A percentile compares a stretch with the other conserved stretches of the same genome.
Conservation (phyloP, 2,797 vertebrate species). For the Poliocrania exsul region DNA sequence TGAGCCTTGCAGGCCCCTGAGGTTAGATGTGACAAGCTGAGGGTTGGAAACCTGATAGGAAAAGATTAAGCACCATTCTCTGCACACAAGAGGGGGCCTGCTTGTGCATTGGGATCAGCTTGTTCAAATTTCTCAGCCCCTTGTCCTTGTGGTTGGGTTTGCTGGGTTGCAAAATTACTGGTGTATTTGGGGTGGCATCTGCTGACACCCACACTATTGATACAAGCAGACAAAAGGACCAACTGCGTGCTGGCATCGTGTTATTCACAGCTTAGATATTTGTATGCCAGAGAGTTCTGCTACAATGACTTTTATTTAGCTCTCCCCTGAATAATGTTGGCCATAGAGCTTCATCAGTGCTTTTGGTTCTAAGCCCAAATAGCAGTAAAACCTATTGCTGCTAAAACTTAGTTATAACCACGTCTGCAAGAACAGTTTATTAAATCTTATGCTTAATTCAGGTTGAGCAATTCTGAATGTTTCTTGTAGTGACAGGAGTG, state of each 20-base stretch:
- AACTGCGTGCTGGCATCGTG: neutral
- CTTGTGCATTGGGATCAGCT: neutral
- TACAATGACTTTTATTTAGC: neutral
- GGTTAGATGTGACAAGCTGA: neutral
- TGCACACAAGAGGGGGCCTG: neutral
- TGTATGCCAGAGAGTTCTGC: neutral
- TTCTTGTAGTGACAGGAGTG: neutral
- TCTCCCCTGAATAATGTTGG: neutral
- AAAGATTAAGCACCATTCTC: neutral
- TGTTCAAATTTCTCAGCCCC: neutral
- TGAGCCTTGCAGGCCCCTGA: neutral
- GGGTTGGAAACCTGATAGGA: neutral
- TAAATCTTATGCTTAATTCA: neutral
- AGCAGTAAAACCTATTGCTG: neutral
- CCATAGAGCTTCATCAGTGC: neutral
- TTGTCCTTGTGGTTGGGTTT: neutral
- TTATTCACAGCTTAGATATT: neutral
- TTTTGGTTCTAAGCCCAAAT: neutral
- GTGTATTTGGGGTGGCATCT: neutral
- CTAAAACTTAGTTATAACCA: slow-evolving; percentile 20
- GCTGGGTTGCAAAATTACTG: neutral
- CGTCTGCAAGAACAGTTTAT: neutral
- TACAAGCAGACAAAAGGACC: neutral
- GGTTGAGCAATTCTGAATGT: neutral
- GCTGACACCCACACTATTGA: neutral